Percentiles rank a stretch among this genome's conserved stretches.
These are phyloP conservation scores for Idaea aversata DNA, from an alignment of 2,888 invertebrate genomes.

Conservation along the genomic window DNA sequence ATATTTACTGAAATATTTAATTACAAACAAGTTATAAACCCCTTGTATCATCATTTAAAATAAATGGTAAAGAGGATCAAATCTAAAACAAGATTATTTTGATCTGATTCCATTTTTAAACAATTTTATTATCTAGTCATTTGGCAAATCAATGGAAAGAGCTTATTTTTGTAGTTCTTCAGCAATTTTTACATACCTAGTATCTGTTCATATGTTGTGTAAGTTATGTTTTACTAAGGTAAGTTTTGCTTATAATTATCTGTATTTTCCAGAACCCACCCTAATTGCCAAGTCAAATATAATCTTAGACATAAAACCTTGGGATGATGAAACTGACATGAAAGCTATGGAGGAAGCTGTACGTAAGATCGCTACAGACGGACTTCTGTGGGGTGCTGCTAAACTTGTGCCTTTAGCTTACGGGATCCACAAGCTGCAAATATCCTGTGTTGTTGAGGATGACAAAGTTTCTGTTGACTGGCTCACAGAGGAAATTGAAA, in stretches of 20 bases:
- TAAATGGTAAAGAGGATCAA: background rate
- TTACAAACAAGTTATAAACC: background rate
- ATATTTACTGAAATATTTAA: background rate
- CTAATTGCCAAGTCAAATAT: conserved; percentile 97
- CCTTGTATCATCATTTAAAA: background rate
- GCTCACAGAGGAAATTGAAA: conserved; percentile 92
- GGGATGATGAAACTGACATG: conserved; percentile 97
- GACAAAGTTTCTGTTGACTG: conserved; percentile 96
- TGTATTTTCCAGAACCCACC: conserved; percentile 83
- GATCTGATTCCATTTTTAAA: too few species aligned
- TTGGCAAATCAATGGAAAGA: too few species aligned
- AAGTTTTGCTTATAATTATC: background rate
- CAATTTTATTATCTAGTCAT: too few species aligned
- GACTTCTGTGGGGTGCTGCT: conserved; percentile 96
- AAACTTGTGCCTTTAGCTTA: conserved; percentile 95
- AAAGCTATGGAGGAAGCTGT: conserved; percentile 89
- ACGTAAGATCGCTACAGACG: conserved; percentile 88
- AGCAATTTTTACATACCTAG: too few species aligned
- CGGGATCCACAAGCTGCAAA: conserved; percentile 95
- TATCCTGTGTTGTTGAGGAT: conserved; percentile 96
- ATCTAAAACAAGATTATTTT: background rate
- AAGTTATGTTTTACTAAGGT: background rate
- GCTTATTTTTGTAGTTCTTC: too few species aligned
- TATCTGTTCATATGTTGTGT: too few species aligned
- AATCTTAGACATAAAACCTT: conserved; percentile 95